Conservation (phyloP, 2,888 invertebrate species). For the Temnothorax ravouxi region DNA sequence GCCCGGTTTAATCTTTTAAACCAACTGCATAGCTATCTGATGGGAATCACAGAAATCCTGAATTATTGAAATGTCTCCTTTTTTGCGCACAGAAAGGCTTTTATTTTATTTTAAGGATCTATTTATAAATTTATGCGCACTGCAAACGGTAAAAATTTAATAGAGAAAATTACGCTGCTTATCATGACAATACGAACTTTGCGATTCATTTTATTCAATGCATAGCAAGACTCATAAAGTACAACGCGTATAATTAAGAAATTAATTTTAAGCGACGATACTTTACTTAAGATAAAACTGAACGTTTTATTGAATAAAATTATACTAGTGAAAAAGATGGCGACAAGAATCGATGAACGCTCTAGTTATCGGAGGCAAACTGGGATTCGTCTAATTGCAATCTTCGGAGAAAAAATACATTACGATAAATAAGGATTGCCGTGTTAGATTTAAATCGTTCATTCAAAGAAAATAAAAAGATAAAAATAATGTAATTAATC, state of each 20-base stretch:
- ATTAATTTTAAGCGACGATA: conserved; percentile 21
- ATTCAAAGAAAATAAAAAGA: background rate
- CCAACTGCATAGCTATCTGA: conserved; percentile 25
- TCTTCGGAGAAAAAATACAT: conserved; percentile 7
- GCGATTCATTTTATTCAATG: background rate
- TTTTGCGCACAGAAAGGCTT: background rate
- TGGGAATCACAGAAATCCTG: conserved; percentile 26
- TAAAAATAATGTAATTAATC: conserved; percentile 45
- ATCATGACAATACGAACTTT: background rate
- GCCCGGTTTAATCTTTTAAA: conserved; percentile 58
- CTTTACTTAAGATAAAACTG: conserved; percentile 15
- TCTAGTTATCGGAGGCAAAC: background rate
- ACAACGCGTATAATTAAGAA: conserved; percentile 9
- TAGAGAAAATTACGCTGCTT: background rate
- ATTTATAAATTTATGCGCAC: background rate
- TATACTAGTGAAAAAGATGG: background rate
- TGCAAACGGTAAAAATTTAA: conserved; percentile 13
- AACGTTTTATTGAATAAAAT: background rate
- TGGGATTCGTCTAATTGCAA: background rate
- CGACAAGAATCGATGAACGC: background rate
- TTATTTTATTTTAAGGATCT: conserved; percentile 10
- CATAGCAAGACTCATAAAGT: conserved; percentile 2
- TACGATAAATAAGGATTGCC: background rate
- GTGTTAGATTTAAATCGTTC: background rate
- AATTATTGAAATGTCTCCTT: background rate